A percentile compares a stretch with the other conserved stretches of the same genome.
Conservation (phyloP, 2,888 invertebrate species). For the Ormyrus pomaceus region DNA sequence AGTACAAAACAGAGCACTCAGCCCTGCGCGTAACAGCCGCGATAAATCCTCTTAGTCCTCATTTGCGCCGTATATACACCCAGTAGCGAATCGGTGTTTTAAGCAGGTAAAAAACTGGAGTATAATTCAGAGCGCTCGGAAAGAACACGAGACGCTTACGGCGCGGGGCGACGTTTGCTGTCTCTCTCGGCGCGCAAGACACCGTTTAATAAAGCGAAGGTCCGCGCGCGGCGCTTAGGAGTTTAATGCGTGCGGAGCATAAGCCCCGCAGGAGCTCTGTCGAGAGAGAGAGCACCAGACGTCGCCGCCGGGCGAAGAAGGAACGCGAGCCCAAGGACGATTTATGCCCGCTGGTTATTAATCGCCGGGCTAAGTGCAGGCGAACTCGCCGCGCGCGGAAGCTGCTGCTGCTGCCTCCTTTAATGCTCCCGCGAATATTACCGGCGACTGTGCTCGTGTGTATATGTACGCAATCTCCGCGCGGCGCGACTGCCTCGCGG, state of each 20-base stretch:
- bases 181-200: neutral
- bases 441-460: neutral
- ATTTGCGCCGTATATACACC: neutral
- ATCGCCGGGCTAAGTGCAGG: constrained; percentile 33
- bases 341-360: constrained; percentile 33
- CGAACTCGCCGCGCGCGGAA: constrained; percentile 2
- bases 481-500: no score
- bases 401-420: constrained; percentile 9
- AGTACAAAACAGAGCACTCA: neutral
- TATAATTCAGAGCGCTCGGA: neutral
- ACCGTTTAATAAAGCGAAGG: constrained; percentile 5
- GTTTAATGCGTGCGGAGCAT: constrained; percentile 11
- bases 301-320: neutral
- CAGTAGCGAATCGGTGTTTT: neutral
- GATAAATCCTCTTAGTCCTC: neutral
- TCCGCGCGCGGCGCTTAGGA: neutral
- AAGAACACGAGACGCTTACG: constrained; percentile 12
- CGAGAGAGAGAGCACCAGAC: neutral
- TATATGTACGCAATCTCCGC: neutral
- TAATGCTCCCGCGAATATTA: constrained; percentile 21
- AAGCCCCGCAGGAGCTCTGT: neutral
- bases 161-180: neutral
- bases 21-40: neutral
- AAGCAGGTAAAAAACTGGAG: neutral
- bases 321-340: constrained; percentile 10